Evolutionary conservation across 2,888 invertebrate genomes (phyloP).

Genomic region (Lithophane semibrunnea): DNA sequence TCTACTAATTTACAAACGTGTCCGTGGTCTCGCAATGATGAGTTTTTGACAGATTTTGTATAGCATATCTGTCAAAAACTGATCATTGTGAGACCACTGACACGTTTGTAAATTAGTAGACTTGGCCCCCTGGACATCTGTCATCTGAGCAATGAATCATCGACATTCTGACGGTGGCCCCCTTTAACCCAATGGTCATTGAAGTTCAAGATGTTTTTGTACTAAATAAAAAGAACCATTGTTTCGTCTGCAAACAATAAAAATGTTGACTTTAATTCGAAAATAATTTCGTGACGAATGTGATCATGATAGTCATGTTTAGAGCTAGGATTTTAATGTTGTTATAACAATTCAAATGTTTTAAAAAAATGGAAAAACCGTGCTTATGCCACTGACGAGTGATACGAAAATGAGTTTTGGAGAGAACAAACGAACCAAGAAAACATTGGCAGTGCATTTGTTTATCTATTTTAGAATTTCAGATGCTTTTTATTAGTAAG

Average conservation of each 20-base stretch:
- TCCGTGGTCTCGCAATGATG: too few species aligned
- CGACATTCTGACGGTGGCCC: neutral
- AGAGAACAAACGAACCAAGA: neutral
- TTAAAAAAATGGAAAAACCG: conserved; percentile 43
- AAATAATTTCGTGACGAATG: neutral
- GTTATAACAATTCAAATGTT: conserved; percentile 2
- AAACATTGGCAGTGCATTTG: neutral
- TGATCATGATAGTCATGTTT: conserved; percentile 3
- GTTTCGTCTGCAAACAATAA: neutral
- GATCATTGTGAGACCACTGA: too few species aligned
- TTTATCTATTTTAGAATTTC: conserved; percentile 1
- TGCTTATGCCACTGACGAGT: conserved; percentile 2
- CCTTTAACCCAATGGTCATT: neutral
- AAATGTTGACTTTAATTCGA: neutral
- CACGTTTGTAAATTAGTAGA: too few species aligned
- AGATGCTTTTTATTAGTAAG: neutral
- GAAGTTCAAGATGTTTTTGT: neutral
- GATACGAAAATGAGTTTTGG: conserved; percentile 3
- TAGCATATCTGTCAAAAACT: too few species aligned
- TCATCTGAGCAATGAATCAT: neutral
- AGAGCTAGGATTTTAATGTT: neutral
- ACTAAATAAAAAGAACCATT: neutral
- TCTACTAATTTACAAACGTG: too few species aligned
- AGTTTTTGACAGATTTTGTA: too few species aligned
- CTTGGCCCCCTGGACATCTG: neutral